Percentiles rank a stretch among this genome's conserved stretches.
Conservation (phyloP, 2,888 invertebrate species). For the Cataglyphis cursor region DNA sequence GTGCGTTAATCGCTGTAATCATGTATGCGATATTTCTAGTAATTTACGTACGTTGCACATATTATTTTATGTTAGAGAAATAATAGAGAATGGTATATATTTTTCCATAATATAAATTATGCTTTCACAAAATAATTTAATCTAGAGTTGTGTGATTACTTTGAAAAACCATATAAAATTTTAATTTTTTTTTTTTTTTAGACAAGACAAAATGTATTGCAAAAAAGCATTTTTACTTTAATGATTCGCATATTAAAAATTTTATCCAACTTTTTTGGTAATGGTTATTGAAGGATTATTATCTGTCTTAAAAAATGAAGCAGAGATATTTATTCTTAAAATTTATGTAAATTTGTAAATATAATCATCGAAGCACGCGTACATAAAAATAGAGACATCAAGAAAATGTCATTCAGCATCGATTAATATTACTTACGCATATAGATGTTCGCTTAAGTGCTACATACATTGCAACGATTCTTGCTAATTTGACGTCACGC, state of each 20-base stretch:
- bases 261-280: not conserved
- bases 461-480: conserved; percentile 23
- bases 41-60: conserved; percentile 21
- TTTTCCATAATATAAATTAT: conserved; percentile 16
- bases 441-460: conserved; percentile 26
- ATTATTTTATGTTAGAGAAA: conserved; percentile 24
- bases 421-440: conserved; percentile 14
- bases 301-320: not conserved
- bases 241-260: not conserved
- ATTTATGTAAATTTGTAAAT: not conserved
- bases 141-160: not conserved
- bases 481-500: conserved; percentile 47
- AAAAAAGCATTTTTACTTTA: conserved; percentile 1
- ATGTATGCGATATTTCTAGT: conserved; percentile 28
- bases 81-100: conserved; percentile 9
- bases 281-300: not conserved
- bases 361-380: not conserved
- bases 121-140: conserved; percentile 11
- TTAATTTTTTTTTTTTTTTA: not conserved
- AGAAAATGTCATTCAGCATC: not conserved
- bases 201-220: not conserved
- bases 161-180: not conserved
- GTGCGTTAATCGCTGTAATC: conserved; percentile 27
- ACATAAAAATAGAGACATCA: not conserved
- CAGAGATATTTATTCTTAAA: not conserved